Conservation (phyloP, 2,113 vertebrate species). For the Narcine bancroftii region DNA sequence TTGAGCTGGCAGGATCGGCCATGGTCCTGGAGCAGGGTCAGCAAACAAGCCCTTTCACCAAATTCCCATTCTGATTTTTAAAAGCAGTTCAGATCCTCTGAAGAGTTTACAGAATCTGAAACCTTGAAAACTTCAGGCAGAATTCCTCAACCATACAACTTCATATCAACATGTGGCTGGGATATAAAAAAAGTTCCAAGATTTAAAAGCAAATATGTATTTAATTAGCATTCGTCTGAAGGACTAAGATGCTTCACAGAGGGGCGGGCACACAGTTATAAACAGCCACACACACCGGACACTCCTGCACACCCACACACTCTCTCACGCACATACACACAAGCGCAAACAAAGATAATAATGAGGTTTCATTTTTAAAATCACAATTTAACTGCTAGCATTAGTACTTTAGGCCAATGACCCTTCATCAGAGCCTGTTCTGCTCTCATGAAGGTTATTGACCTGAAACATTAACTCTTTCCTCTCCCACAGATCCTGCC, state of each 20-base stretch:
- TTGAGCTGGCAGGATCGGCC: too few relatives aligned
- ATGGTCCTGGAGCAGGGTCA: too few relatives aligned
- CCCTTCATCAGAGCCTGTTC: too few relatives aligned
- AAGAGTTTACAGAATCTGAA: slow-evolving; percentile 6
- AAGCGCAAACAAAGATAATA: not conserved
- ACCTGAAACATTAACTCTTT: too few relatives aligned
- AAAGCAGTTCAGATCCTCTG: not conserved
- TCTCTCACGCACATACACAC: too few relatives aligned
- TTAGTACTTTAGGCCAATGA: too few relatives aligned
- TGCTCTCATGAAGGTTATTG: too few relatives aligned
- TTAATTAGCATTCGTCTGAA: not conserved
- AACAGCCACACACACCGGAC: not conserved
- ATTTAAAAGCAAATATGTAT: not conserved
- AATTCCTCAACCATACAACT: not conserved
- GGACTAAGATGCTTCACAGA: not conserved
- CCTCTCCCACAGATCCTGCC: too few relatives aligned
- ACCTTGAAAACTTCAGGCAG: not conserved
- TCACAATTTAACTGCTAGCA: not conserved
- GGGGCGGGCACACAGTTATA: not conserved
- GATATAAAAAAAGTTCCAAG: not conserved
- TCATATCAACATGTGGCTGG: not conserved
- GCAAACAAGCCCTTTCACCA: not conserved
- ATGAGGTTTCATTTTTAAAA: not conserved
- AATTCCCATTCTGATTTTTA: not conserved
- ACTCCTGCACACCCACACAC: too few relatives aligned